phyloP scores from a whole-genome alignment of 2,113 vertebrate genomes.

The Archocentrus centrarchus region DNA sequence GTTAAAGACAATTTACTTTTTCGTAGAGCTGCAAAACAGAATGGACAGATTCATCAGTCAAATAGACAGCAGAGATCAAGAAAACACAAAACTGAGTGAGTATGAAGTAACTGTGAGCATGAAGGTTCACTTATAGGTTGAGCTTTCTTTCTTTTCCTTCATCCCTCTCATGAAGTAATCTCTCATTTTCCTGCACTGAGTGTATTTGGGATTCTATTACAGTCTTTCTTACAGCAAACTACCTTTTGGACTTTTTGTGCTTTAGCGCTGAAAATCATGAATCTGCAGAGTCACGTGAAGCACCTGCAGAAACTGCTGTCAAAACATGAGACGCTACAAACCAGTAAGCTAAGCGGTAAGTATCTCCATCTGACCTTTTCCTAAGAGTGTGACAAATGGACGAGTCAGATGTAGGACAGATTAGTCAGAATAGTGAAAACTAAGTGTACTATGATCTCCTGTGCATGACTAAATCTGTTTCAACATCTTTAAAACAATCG shows the following conservation, averaged over 20 bases:
- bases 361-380: no score
- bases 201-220: background rate
- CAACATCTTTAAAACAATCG: background rate
- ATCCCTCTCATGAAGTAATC: background rate
- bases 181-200: no score
- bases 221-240: background rate
- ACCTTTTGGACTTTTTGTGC: background rate
- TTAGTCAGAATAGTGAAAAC: no score
- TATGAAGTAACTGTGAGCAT: background rate
- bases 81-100: conserved; percentile 39
- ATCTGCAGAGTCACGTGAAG: conserved; percentile 39
- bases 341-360: no score
- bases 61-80: background rate
- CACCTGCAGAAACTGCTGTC: conserved; percentile 32
- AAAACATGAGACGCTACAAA: background rate
- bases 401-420: no score
- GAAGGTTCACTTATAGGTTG: background rate
- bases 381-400: no score
- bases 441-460: background rate
- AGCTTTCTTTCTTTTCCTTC: background rate
- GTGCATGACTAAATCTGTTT: background rate
- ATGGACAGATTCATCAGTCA: conserved; percentile 2
- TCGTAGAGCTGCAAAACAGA: conserved; percentile 18
- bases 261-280: conserved; percentile 38
- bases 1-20: background rate